Percentiles rank a stretch among this genome's conserved stretches.
These are phyloP conservation scores for Tetraneura akinire DNA, from an alignment of 1,140 invertebrate genomes.

Conservation along the genomic window DNA sequence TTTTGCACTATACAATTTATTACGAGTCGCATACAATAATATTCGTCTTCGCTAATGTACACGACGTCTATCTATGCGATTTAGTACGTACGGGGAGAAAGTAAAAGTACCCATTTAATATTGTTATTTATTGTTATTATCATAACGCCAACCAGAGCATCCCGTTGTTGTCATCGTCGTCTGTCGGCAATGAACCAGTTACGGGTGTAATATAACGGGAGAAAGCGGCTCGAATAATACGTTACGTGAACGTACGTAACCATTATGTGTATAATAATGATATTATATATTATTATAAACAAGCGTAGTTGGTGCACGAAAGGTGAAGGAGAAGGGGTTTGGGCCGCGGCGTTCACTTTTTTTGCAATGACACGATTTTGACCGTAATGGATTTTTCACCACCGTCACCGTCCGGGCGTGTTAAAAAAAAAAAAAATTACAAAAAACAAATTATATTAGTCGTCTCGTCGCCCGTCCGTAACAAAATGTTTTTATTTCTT, in stretches of 20 bases:
- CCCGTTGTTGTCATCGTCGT: slow-evolving; percentile 31
- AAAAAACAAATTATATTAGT: neutral
- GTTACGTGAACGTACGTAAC: slow-evolving; percentile 49
- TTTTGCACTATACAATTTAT: neutral
- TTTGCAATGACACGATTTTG: slow-evolving; percentile 47
- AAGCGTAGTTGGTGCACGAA: neutral
- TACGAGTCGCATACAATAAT: too few relatives aligned
- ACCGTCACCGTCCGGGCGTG: neutral
- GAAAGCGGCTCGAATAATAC: slow-evolving; percentile 50
- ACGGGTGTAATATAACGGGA: slow-evolving; percentile 48
- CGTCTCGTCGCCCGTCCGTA: slow-evolving; percentile 24
- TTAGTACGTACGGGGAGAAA: slow-evolving; percentile 42
- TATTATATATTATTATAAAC: neutral
- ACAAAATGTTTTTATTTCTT: slow-evolving; percentile 17
- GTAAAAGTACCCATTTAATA: slow-evolving; percentile 42
- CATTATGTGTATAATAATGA: neutral
- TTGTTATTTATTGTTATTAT: slow-evolving; percentile 42
- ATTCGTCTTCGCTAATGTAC: neutral
- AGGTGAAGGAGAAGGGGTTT: neutral
- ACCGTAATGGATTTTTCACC: slow-evolving; percentile 32
- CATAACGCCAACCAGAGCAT: slow-evolving; percentile 49
- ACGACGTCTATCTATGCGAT: neutral
- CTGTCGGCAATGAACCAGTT: slow-evolving; percentile 50
- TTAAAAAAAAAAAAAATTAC: slow-evolving; percentile 4
- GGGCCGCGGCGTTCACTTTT: slow-evolving; percentile 35